These are phyloP conservation scores for Bradypus variegatus DNA, from an alignment of 2,797 vertebrate genomes.

Conservation along the genomic window DNA sequence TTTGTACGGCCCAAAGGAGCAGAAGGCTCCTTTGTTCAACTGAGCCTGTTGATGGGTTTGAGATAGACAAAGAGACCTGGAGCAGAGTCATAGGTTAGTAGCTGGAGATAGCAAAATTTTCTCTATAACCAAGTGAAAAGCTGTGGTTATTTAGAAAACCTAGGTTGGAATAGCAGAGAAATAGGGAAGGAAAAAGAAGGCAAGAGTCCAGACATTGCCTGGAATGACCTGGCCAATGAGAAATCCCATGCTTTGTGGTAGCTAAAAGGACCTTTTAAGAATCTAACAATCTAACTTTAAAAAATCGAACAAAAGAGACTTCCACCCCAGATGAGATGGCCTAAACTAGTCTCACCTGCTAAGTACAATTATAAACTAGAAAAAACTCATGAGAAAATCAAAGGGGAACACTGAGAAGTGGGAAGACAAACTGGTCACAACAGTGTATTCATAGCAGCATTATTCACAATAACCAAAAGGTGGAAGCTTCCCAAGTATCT, in stretches of 20 bases:
- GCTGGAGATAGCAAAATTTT: neutral
- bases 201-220: neutral
- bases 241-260: neutral
- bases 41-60: constrained; percentile 21
- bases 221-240: neutral
- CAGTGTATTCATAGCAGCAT: neutral
- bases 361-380: neutral
- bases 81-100: neutral
- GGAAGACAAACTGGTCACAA: neutral
- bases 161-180: neutral
- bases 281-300: neutral
- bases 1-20: constrained; percentile 33
- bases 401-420: neutral
- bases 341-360: neutral
- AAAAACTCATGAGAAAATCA: neutral
- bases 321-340: neutral
- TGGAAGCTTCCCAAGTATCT: neutral
- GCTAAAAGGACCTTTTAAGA: neutral
- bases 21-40: constrained; percentile 37
- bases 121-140: neutral
- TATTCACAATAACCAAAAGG: neutral
- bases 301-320: neutral
- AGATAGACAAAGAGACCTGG: constrained; percentile 26
- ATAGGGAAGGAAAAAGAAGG: neutral
- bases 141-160: constrained; percentile 11